Percentiles rank a stretch among this genome's conserved stretches.
Evolutionary conservation across 2,888 invertebrate genomes (phyloP).

Genomic region (Girardia tigrina): DNA sequence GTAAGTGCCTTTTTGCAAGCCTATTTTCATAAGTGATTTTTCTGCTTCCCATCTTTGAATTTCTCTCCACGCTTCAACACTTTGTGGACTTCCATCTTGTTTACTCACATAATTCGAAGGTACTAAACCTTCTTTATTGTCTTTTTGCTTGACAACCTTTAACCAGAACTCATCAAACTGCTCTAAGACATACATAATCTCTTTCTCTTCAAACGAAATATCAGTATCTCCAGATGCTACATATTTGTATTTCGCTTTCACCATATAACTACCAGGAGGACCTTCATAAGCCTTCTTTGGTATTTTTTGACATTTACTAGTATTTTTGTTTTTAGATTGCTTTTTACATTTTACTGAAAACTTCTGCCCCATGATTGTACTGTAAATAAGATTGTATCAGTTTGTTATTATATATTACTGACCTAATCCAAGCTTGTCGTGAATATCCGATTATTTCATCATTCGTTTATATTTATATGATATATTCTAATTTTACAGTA

Average conservation of each 20-base stretch:
- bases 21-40: neutral
- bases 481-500: no score
- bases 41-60: constrained; percentile 18
- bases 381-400: no score
- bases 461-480: no score
- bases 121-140: neutral
- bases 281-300: neutral
- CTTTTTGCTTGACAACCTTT: neutral
- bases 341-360: no score
- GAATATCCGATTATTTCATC: no score
- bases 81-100: neutral
- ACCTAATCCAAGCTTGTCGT: no score
- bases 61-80: neutral
- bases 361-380: no score
- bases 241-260: neutral
- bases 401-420: no score
- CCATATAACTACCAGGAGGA: neutral
- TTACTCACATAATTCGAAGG: neutral
- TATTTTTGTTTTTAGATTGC: no score
- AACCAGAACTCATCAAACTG: neutral
- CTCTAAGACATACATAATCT: neutral
- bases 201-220: neutral
- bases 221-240: neutral
- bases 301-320: no score
- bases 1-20: neutral